Evolutionary conservation across 2,113 vertebrate species (phyloP), one percentile per base, ranked within the genome.

Genomic region (Suncus etruscus): DNA sequence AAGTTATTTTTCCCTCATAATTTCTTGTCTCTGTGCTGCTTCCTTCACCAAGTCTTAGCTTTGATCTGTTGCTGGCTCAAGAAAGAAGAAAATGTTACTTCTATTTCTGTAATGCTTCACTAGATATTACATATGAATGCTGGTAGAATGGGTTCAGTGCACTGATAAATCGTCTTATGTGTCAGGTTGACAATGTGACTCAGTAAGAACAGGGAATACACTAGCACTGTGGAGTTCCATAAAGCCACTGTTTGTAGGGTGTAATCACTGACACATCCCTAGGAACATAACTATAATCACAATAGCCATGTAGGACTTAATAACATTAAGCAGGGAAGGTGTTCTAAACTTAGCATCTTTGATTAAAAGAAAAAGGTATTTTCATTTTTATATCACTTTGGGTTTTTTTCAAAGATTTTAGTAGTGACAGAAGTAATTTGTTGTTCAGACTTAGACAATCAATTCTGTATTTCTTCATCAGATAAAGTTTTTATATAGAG

Each of bases 41-140:
- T 96, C 92, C 91, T 94, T 63, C 77, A 94, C 88, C 85, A 92
- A 48, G 74, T 91, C 89, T 92, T 86, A 91, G 80, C 88, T 93
- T 39, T 51, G 72, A 93, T 95, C 63, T 80, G 58, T 68, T 16
- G 76, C 86, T 86, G 88, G 93, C 88, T 95, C 48, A 51, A n/a
- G 45, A 15, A 9, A 66, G 80, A 54, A 48, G 73, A 51, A 29
- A 25, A 74, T n/a, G 7, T 48, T 47, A 73, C 83, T 89, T 91
- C 69, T 92, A 16, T 74, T 39, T 86, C 29, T 50, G 83, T 88
- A 24, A 63, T 22, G 45, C 68, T 31, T 80, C 51, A 14, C 86
- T 47, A 6, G 39, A 77, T 31, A 83, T 68, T n/a, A 15, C 54
- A 27, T 22, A n/a, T 3, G 32, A 18, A 51, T 39, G 68, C 9